Conservation (phyloP, 2,797 vertebrate species). For the Coluber constrictor region DNA sequence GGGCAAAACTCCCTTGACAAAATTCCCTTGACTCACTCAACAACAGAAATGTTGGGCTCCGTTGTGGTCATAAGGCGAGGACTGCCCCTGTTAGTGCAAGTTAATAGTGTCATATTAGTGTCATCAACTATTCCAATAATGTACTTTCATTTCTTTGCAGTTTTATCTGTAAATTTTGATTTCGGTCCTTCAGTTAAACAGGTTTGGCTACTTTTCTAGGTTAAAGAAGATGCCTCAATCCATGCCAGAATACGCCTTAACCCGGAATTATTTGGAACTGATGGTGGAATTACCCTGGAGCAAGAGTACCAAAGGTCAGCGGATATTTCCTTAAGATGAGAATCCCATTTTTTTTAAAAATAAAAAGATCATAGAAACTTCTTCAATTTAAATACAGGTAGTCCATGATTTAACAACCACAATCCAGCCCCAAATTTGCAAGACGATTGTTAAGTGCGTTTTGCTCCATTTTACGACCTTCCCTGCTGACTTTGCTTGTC, state of each 20-base stretch:
- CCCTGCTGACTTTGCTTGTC: not conserved
- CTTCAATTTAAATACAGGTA: not conserved
- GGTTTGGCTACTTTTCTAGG: constrained; percentile 58
- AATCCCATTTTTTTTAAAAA: not conserved
- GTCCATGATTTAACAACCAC: not conserved
- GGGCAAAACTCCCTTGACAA: not conserved
- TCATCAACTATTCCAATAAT: not conserved
- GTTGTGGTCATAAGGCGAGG: too few species aligned
- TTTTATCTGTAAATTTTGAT: not conserved
- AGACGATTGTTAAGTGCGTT: not conserved
- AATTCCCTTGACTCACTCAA: not conserved
- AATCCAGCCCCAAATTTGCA: not conserved
- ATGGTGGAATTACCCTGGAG: constrained; percentile 97
- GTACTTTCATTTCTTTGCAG: not conserved
- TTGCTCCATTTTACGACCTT: not conserved
- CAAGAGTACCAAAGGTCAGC: constrained; percentile 88
- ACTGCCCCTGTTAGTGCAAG: not conserved
- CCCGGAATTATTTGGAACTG: constrained; percentile 93
- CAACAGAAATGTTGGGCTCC: not conserved
- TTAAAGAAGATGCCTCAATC: constrained; percentile 98
- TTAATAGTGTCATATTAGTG: too few species aligned
- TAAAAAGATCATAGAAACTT: not conserved
- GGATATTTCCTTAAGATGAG: not conserved
- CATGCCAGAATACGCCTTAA: constrained; percentile 95
- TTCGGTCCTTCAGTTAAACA: not conserved